These are phyloP conservation scores for Ypsolopha scabrella DNA, from an alignment of 2,888 invertebrate genomes.

Conservation along the genomic window DNA sequence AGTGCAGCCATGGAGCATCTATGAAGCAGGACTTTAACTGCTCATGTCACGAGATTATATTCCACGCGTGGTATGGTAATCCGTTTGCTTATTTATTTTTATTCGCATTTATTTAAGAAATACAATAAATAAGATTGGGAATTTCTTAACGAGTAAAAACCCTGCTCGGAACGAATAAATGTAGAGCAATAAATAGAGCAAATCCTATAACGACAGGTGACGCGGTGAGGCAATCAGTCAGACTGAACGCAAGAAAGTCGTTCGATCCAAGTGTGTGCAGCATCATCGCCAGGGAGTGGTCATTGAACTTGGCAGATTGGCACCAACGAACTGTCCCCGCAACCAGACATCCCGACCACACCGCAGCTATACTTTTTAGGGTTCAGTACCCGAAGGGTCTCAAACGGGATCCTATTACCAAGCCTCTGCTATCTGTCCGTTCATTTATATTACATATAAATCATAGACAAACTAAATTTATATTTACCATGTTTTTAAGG, in stretches of 20 bases:
- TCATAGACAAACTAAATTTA: too few species aligned
- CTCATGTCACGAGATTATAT: not conserved
- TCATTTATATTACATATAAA: not conserved
- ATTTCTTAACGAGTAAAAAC: not conserved
- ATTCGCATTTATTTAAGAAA: not conserved
- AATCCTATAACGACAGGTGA: too few species aligned
- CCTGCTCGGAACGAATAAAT: too few species aligned
- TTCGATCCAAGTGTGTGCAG: not conserved
- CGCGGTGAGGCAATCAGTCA: not conserved
- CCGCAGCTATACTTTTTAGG: too few species aligned
- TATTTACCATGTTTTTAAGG: too few species aligned
- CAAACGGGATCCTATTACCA: too few species aligned
- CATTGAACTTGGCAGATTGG: constrained; percentile 52
- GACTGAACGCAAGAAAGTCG: not conserved
- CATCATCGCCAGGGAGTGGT: constrained; percentile 20
- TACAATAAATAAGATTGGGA: not conserved
- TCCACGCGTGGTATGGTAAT: not conserved
- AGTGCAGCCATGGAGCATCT: not conserved
- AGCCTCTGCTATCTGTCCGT: too few species aligned
- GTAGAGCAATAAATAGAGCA: too few species aligned
- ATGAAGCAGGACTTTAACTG: not conserved
- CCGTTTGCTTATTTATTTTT: too few species aligned
- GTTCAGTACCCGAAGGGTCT: too few species aligned
- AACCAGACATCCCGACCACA: not conserved
- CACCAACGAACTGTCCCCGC: constrained; percentile 10